A percentile compares a stretch with the other conserved stretches of the same genome.
These are phyloP conservation scores for Adelosebastes latens DNA, from an alignment of 2,797 vertebrate genomes.

Conservation along the genomic window DNA sequence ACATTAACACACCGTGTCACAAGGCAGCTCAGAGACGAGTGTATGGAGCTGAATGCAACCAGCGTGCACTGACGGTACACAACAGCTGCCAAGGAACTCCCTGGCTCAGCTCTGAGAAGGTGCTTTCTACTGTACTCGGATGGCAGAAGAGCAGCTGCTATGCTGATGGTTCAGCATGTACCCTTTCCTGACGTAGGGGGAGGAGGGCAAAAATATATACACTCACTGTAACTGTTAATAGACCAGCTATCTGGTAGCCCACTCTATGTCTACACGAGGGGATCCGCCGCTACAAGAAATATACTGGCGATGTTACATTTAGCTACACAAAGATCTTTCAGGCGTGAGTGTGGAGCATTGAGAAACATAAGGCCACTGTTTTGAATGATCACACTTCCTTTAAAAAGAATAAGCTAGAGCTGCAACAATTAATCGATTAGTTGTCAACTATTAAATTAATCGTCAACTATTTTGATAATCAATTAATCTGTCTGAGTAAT, in stretches of 20 bases:
- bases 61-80: slow-evolving; percentile 30
- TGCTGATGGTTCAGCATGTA: slow-evolving; percentile 51
- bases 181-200: slow-evolving; percentile 19
- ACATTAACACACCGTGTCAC: slow-evolving; percentile 49
- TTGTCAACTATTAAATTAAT: too few relatives aligned
- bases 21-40: slow-evolving; percentile 37
- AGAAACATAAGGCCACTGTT: slow-evolving; percentile 15
- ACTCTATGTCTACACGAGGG: slow-evolving; percentile 4
- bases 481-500: too few relatives aligned
- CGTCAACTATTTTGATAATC: too few relatives aligned
- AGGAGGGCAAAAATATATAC: slow-evolving; percentile 57
- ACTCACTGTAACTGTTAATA: slow-evolving; percentile 53
- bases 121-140: slow-evolving; percentile 65
- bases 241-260: slow-evolving; percentile 36
- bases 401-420: not conserved
- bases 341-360: slow-evolving; percentile 22
- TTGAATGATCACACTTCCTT: slow-evolving; percentile 4
- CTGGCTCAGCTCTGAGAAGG: slow-evolving; percentile 42
- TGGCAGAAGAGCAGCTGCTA: slow-evolving; percentile 64
- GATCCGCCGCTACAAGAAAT: not conserved
- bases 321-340: slow-evolving; percentile 1
- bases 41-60: slow-evolving; percentile 22
- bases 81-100: slow-evolving; percentile 68
- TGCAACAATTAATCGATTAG: too few relatives aligned
- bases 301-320: not conserved